Evolutionary conservation across 1,140 invertebrate genomes (phyloP).

Genomic region (Asbolus verrucosus): DNA sequence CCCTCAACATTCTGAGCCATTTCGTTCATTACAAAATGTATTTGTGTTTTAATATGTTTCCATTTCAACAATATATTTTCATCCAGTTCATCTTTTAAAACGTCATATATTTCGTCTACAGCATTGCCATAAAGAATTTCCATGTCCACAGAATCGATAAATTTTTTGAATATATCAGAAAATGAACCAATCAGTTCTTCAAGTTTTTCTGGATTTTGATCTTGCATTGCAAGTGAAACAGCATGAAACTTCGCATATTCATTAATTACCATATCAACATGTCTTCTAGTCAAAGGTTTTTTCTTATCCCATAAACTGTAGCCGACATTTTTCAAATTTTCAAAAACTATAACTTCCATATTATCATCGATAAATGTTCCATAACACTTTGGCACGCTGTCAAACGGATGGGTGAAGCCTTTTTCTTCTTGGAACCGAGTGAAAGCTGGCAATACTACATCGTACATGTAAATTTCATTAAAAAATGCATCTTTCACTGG

Average conservation of each 20-base stretch:
- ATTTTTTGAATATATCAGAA: background rate
- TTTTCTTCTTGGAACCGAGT: slow-evolving; percentile 52
- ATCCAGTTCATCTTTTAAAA: slow-evolving; percentile 4
- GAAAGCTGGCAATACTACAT: slow-evolving; percentile 54
- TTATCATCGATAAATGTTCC: slow-evolving; percentile 58
- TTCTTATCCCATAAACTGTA: slow-evolving; percentile 67
- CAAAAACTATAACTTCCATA: slow-evolving; percentile 68
- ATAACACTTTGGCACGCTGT: slow-evolving; percentile 61
- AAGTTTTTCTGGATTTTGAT: slow-evolving; percentile 62
- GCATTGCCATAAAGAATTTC: background rate
- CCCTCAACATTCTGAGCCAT: background rate
- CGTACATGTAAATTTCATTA: slow-evolving; percentile 58
- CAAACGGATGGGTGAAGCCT: slow-evolving; percentile 47
- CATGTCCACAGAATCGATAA: background rate
- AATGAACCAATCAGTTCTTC: slow-evolving; percentile 34
- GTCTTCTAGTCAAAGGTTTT: slow-evolving; percentile 64
- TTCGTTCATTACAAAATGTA: background rate
- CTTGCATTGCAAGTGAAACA: slow-evolving; percentile 66
- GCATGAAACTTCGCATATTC: slow-evolving; percentile 70
- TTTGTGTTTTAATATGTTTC: slow-evolving; percentile 1
- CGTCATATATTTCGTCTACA: background rate
- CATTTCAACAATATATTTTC: slow-evolving; percentile 42
- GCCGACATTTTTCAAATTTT: slow-evolving; percentile 67
- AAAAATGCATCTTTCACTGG: slow-evolving; percentile 46
- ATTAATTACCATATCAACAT: slow-evolving; percentile 65